Evolutionary conservation across 1,140 invertebrate species (phyloP).

Genomic region (Hycleus cichorii): DNA sequence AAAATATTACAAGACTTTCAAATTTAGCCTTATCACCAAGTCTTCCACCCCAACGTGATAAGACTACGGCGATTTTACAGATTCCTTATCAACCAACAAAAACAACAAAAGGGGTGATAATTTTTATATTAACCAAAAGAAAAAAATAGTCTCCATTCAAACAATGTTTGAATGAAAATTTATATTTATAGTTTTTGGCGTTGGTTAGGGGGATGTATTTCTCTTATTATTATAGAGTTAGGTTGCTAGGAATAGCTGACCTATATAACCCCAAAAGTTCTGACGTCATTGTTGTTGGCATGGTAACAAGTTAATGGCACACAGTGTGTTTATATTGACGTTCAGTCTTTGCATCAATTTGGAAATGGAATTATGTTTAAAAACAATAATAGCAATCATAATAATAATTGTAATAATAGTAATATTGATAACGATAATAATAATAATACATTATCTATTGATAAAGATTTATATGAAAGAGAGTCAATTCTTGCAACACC

Average conservation of each 20-base stretch:
- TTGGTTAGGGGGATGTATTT: slow-evolving; percentile 7
- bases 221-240: slow-evolving; percentile 6
- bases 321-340: slow-evolving; percentile 24
- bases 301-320: slow-evolving; percentile 43
- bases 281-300: slow-evolving; percentile 32
- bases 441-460: background rate
- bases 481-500: background rate
- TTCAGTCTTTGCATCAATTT: slow-evolving; percentile 2
- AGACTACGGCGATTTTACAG: too few relatives aligned
- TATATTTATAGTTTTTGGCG: background rate
- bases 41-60: too few relatives aligned
- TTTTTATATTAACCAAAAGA: background rate
- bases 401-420: too few relatives aligned
- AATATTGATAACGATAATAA: background rate
- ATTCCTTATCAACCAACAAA: too few relatives aligned
- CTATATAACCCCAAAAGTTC: slow-evolving; percentile 29
- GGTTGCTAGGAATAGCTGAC: slow-evolving; percentile 29
- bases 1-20: too few relatives aligned
- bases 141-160: background rate
- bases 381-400: too few relatives aligned
- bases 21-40: too few relatives aligned
- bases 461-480: background rate
- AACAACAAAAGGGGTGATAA: background rate
- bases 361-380: too few relatives aligned
- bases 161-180: background rate